Conservation (phyloP, 2,797 vertebrate genomes). For the Geotria australis region DNA sequence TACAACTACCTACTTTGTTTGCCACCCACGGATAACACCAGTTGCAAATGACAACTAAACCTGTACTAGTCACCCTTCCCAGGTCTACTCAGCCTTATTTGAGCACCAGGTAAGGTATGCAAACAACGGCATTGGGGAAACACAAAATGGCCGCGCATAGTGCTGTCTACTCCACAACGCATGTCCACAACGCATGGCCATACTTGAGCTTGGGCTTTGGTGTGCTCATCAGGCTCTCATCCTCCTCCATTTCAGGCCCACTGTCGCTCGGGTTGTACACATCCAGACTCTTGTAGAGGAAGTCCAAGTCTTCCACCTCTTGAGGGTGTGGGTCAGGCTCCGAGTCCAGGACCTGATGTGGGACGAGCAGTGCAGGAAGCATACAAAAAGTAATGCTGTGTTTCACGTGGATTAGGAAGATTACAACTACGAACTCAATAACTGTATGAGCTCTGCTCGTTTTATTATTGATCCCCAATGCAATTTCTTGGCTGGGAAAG, state of each 20-base stretch:
- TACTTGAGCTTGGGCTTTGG: slow-evolving; percentile 88
- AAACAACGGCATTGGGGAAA: no score
- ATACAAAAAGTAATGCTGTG: not conserved
- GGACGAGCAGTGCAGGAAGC: no score
- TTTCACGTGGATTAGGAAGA: no score
- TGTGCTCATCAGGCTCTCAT: slow-evolving; percentile 82
- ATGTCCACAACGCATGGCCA: not conserved
- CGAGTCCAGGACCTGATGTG: slow-evolving; percentile 48
- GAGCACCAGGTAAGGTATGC: no score
- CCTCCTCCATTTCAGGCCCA: slow-evolving; percentile 71
- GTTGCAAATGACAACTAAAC: no score
- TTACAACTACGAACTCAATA: not conserved
- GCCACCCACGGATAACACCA: no score
- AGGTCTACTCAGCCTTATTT: no score
- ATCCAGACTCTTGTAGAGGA: slow-evolving; percentile 55
- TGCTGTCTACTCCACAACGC: no score
- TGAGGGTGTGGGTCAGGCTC: slow-evolving; percentile 67
- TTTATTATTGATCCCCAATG: not conserved
- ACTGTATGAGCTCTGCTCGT: not conserved
- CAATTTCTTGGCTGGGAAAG: no score
- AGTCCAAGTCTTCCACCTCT: slow-evolving; percentile 67
- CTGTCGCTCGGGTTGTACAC: slow-evolving; percentile 91
- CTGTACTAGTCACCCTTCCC: no score
- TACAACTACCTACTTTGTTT: no score
- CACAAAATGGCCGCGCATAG: no score